These are phyloP conservation scores for Nomada ruficornis DNA, from an alignment of 2,888 invertebrate species.

Conservation along the genomic window DNA sequence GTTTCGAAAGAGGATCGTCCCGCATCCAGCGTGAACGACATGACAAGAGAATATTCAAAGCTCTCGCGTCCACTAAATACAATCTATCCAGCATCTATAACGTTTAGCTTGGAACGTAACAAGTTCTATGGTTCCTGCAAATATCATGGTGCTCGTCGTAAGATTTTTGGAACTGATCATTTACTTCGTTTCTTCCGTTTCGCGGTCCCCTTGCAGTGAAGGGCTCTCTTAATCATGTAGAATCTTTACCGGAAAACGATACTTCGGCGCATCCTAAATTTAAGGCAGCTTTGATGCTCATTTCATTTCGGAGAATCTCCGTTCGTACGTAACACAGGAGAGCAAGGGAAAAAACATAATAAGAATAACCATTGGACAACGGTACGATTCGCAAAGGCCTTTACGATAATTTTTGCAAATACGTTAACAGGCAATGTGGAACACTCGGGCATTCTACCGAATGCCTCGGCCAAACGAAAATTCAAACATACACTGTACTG, in stretches of 20 bases:
- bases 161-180: slow-evolving; percentile 59
- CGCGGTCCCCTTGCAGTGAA: slow-evolving; percentile 1
- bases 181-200: slow-evolving; percentile 49
- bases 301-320: slow-evolving; percentile 33
- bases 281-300: slow-evolving; percentile 51
- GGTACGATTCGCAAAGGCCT: slow-evolving; percentile 60
- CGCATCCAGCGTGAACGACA: not conserved
- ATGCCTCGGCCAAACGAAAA: slow-evolving; percentile 64
- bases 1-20: slow-evolving; percentile 19
- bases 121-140: slow-evolving; percentile 58
- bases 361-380: slow-evolving; percentile 10
- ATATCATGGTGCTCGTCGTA: slow-evolving; percentile 52
- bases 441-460: slow-evolving; percentile 70
- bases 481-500: slow-evolving; percentile 37
- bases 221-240: not conserved
- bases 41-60: slow-evolving; percentile 23
- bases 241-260: slow-evolving; percentile 23
- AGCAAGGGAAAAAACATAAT: not conserved
- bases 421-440: slow-evolving; percentile 71
- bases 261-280: slow-evolving; percentile 47
- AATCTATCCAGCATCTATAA: slow-evolving; percentile 31
- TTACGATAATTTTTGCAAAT: slow-evolving; percentile 59
- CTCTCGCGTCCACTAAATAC: slow-evolving; percentile 24
- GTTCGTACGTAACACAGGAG: slow-evolving; percentile 11
- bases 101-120: slow-evolving; percentile 51